These are phyloP conservation scores for Leucophenga varia DNA, from an alignment of 1,140 invertebrate species.

Conservation along the genomic window DNA sequence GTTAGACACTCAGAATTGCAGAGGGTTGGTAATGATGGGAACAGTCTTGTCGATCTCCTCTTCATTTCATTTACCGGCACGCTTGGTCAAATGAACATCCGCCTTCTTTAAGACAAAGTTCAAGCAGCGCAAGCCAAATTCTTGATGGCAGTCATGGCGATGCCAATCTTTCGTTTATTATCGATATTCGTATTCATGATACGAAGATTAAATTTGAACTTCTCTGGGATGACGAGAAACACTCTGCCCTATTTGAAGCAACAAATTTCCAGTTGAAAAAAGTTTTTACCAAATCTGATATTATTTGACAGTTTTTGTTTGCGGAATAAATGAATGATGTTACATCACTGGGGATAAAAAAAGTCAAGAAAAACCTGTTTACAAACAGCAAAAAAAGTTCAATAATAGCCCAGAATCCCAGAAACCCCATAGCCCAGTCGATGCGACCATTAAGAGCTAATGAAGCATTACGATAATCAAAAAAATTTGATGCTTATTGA, in stretches of 20 bases:
- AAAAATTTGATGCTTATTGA: too few relatives aligned
- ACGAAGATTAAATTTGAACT: conserved; percentile 99
- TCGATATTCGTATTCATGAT: conserved; percentile 99
- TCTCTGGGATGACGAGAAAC: conserved; percentile 95
- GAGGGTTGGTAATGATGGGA: conserved; percentile 95
- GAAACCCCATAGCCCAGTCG: too few relatives aligned
- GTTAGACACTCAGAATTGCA: conserved; percentile 98
- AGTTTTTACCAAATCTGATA: too few relatives aligned
- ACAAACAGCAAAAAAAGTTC: too few relatives aligned
- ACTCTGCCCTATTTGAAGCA: conserved; percentile 42
- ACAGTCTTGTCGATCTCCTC: conserved; percentile 98
- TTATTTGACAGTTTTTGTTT: too few relatives aligned
- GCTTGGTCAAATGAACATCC: conserved; percentile 94
- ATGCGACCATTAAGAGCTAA: too few relatives aligned
- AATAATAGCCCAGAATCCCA: too few relatives aligned
- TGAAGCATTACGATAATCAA: too few relatives aligned
- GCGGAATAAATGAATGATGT: too few relatives aligned
- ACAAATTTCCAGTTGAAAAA: conserved; percentile 37
- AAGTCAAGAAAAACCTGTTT: too few relatives aligned
- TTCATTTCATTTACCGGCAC: conserved; percentile 96
- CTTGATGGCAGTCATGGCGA: conserved; percentile 98
- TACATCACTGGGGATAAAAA: too few relatives aligned
- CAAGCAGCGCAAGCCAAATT: conserved; percentile 96
- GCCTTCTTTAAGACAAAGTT: conserved; percentile 98
- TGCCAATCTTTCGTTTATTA: conserved; percentile 96